phyloP scores from a whole-genome alignment of 2,888 invertebrate species.

The Doris montereyensis region DNA sequence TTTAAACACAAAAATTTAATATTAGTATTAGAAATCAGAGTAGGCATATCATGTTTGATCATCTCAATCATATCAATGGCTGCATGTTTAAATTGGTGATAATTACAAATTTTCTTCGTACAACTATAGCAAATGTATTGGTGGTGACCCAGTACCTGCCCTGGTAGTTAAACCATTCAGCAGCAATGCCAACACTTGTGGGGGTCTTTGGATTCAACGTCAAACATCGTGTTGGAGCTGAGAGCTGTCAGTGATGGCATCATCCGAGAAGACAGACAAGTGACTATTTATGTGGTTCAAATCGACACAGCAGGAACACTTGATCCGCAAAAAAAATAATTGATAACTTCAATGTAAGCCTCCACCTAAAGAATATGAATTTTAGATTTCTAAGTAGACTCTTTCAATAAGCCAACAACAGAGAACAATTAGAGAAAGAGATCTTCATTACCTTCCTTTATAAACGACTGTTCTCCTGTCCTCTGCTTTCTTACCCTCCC shows the following conservation, averaged over 20 bases:
- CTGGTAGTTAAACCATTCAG: slow-evolving; percentile 35
- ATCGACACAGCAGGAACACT: slow-evolving; percentile 44
- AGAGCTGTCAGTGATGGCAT: slow-evolving; percentile 40
- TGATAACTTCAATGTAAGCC: slow-evolving; percentile 37
- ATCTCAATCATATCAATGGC: no score
- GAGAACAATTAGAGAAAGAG: no score
- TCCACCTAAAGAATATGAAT: background rate
- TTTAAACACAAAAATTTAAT: no score
- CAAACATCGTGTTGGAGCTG: slow-evolving; percentile 12
- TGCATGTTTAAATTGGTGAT: no score
- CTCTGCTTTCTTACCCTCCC: no score
- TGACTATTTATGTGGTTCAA: slow-evolving; percentile 41
- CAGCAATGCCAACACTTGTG: slow-evolving; percentile 20
- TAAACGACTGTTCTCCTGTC: no score
- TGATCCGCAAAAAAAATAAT: no score
- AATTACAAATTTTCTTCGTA: no score
- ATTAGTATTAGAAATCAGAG: no score
- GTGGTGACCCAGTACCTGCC: slow-evolving; percentile 10
- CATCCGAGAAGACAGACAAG: slow-evolving; percentile 29
- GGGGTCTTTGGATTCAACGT: background rate
- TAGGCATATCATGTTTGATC: no score
- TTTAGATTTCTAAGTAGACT: background rate
- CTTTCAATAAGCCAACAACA: no score
- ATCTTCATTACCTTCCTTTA: no score
- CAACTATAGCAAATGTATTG: slow-evolving; percentile 42